phyloP scores from a whole-genome alignment of 2,888 invertebrate species.

The Linnaemya tessellans region DNA sequence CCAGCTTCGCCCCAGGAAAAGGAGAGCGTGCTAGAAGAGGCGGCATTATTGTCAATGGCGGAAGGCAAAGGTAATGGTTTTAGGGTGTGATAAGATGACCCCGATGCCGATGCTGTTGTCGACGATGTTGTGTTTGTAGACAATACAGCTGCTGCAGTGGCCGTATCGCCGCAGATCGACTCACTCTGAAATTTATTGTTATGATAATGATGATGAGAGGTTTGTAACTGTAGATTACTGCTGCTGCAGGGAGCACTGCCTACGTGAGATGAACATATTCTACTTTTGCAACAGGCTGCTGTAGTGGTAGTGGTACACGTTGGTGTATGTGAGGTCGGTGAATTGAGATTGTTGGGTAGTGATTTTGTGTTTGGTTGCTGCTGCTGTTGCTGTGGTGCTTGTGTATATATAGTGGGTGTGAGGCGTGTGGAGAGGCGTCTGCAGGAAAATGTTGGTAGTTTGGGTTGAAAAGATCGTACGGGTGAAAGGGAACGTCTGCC shows the following conservation, averaged over 20 bases:
- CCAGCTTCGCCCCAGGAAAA: slow-evolving; percentile 50
- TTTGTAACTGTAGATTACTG: slow-evolving; percentile 61
- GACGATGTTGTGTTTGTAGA: slow-evolving; percentile 43
- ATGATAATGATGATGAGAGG: slow-evolving; percentile 70
- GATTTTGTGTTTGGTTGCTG: slow-evolving; percentile 63
- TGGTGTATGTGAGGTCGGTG: slow-evolving; percentile 55
- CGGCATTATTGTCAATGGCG: slow-evolving; percentile 71
- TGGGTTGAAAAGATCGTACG: slow-evolving; percentile 54
- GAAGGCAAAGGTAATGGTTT: slow-evolving; percentile 69
- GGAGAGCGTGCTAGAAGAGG: slow-evolving; percentile 52
- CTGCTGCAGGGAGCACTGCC: slow-evolving; percentile 66
- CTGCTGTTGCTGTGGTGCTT: slow-evolving; percentile 73
- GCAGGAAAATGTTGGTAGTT: slow-evolving; percentile 45
- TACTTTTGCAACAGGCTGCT: slow-evolving; percentile 69
- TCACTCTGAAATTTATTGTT: slow-evolving; percentile 73
- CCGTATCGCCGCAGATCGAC: slow-evolving; percentile 38
- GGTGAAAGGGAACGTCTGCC: slow-evolving; percentile 61
- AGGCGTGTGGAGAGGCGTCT: slow-evolving; percentile 60
- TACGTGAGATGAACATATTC: slow-evolving; percentile 69
- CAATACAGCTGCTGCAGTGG: slow-evolving; percentile 58
- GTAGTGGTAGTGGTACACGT: slow-evolving; percentile 64
- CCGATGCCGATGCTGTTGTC: slow-evolving; percentile 64
- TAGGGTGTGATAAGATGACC: slow-evolving; percentile 68
- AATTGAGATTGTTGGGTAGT: slow-evolving; percentile 63
- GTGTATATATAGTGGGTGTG: slow-evolving; percentile 76